Evolutionary conservation across 2,113 vertebrate genomes (phyloP).

Genomic region (Mastomys coucha): DNA sequence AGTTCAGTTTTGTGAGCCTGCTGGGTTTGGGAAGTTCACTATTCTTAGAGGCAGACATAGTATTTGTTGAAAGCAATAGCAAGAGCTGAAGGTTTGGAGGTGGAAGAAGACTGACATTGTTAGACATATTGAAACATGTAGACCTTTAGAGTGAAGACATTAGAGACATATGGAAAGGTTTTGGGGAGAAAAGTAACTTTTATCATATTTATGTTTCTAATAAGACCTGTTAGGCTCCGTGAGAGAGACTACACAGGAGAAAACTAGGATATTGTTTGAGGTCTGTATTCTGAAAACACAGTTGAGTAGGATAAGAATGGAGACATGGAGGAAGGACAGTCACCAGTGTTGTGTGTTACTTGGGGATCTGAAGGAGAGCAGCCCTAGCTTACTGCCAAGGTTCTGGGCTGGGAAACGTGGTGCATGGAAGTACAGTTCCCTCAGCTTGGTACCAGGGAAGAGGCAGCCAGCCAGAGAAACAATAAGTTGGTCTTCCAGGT

Average conservation of each 20-base stretch:
- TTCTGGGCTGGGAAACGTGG: not conserved
- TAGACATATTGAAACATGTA: not conserved
- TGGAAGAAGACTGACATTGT: not conserved
- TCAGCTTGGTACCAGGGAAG: not conserved
- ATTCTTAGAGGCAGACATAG: not conserved
- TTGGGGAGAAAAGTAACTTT: not conserved
- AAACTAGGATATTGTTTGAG: not conserved
- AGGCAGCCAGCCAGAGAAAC: not conserved
- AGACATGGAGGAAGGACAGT: not conserved
- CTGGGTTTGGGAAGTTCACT: not conserved
- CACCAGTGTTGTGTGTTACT: not conserved
- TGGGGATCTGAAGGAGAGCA: not conserved
- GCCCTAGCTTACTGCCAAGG: not conserved
- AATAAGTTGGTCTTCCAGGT: not conserved
- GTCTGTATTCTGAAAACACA: not conserved
- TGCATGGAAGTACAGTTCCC: not conserved
- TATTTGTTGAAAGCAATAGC: conserved; percentile 8
- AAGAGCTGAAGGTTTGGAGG: not conserved
- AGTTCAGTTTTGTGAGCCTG: not conserved
- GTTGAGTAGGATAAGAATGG: not conserved
- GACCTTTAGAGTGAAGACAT: not conserved
- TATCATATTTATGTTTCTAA: conserved; percentile 11
- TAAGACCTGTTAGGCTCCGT: not conserved
- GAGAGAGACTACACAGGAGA: not conserved
- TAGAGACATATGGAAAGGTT: not conserved